Evolutionary conservation across 2,113 vertebrate species (phyloP).

Genomic region (Ochotona princeps): DNA sequence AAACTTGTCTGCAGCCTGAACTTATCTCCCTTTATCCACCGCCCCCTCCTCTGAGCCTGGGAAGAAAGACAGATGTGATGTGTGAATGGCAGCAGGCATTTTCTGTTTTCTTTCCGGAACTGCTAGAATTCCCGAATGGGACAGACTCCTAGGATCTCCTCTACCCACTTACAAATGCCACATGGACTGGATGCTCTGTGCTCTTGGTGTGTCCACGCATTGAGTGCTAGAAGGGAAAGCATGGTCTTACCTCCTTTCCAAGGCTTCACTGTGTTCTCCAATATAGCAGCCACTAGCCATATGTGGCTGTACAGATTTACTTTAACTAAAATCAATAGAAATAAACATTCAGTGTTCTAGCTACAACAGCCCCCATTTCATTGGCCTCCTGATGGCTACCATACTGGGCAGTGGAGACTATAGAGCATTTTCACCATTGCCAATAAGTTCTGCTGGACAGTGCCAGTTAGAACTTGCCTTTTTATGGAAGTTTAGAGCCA

Average conservation of each 20-base stretch:
- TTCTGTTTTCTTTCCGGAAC: neutral
- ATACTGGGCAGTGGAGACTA: neutral
- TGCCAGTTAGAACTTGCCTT: neutral
- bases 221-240: neutral
- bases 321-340: slow-evolving; percentile 29
- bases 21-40: neutral
- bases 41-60: neutral
- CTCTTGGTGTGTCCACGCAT: neutral
- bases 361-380: neutral
- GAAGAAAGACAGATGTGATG: neutral
- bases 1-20: neutral
- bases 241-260: neutral
- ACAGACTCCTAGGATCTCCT: neutral
- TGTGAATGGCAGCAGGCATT: neutral
- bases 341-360: neutral
- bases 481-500: neutral
- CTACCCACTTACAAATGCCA: neutral
- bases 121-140: neutral
- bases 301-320: slow-evolving; percentile 2
- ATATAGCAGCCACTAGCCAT: neutral
- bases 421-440: neutral
- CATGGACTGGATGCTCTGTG: neutral
- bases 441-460: neutral
- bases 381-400: neutral
- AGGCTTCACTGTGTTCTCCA: neutral